Evolutionary conservation across 2,113 vertebrate genomes (phyloP).

Genomic region (Lampris megalopsis): DNA sequence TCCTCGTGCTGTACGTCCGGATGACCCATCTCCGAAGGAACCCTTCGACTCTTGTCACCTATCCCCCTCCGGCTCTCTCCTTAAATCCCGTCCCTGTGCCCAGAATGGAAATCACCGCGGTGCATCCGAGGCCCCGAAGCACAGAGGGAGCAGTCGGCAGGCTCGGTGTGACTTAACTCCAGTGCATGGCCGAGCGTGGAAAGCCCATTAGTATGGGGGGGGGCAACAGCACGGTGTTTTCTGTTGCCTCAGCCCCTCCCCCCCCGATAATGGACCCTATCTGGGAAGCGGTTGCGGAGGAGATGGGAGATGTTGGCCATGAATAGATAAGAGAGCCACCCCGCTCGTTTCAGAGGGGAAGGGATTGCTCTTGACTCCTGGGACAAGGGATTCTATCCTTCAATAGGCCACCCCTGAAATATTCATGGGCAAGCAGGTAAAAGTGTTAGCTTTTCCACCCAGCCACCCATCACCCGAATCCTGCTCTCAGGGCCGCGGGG

Average conservation of each 20-base stretch:
- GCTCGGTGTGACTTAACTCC: too few species aligned
- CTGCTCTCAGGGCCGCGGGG: too few species aligned
- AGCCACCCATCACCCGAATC: too few species aligned
- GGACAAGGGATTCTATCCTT: neutral
- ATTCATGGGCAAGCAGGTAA: too few species aligned
- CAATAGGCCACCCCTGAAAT: too few species aligned
- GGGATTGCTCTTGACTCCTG: neutral
- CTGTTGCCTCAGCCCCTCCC: neutral
- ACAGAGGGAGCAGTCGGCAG: conserved; percentile 44
- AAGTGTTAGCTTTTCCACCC: too few species aligned
- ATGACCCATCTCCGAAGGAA: too few species aligned
- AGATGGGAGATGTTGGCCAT: conserved; percentile 6
- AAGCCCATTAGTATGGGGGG: conserved; percentile 50
- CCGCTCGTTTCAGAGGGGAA: too few species aligned
- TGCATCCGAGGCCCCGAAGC: conserved; percentile 6
- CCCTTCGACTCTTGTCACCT: too few species aligned
- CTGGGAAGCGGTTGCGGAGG: conserved; percentile 28
- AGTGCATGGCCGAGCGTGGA: conserved; percentile 23
- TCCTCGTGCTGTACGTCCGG: too few species aligned
- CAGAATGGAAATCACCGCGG: conserved; percentile 31
- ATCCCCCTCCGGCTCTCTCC: conserved; percentile 19
- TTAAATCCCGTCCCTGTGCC: conserved; percentile 31
- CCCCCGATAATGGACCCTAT: conserved; percentile 16
- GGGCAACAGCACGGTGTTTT: conserved; percentile 37
- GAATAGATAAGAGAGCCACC: neutral